These are phyloP conservation scores for Corythaixoides concolor DNA, from an alignment of 2,113 vertebrate genomes.

Conservation along the genomic window DNA sequence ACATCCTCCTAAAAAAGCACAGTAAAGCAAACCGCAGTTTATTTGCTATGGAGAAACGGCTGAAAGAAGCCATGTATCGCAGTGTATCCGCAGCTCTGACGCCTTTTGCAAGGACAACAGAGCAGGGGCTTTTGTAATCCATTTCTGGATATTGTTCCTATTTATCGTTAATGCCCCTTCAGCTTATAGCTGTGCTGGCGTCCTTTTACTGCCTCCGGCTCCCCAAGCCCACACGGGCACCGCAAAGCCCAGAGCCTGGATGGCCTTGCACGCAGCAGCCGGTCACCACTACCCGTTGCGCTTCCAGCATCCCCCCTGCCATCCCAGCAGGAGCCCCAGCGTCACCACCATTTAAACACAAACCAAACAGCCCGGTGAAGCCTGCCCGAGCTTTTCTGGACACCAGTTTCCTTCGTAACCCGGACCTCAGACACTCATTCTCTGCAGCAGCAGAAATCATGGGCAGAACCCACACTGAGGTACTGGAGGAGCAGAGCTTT, in stretches of 20 bases:
- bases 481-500: background rate
- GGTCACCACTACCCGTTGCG: background rate
- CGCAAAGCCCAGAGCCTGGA: background rate
- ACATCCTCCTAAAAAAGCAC: background rate
- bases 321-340: background rate
- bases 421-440: rapidly evolving
- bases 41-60: background rate
- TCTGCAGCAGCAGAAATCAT: background rate
- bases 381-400: rapidly evolving
- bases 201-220: background rate
- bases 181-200: background rate
- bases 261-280: background rate
- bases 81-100: background rate
- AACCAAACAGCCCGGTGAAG: background rate
- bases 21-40: background rate
- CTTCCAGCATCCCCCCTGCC: background rate
- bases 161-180: background rate
- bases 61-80: background rate
- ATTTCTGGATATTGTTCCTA: background rate
- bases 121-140: background rate
- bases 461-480: background rate
- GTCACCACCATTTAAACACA: background rate
- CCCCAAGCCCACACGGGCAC: background rate
- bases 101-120: background rate
- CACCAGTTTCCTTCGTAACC: background rate